Evolutionary conservation across 2,797 vertebrate genomes (phyloP), one percentile per base, ranked within the genome.

Genomic region (Bufotes viridis): DNA sequence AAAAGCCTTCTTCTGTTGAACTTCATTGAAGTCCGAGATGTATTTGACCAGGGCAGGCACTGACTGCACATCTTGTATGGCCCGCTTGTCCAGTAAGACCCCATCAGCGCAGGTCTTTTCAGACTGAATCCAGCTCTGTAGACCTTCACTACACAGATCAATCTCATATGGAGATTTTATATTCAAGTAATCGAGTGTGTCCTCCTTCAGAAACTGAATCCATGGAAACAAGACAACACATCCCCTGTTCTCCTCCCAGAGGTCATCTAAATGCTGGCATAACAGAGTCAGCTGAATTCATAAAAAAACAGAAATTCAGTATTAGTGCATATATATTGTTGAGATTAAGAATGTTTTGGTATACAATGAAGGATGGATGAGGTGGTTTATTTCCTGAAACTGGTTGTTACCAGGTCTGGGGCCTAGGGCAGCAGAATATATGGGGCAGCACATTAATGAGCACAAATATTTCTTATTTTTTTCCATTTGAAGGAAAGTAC

Each of bases 181-280:
- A 42, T 95, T 94, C 91, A 99, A 92, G 90, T 96, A 98, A 0
- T 93, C 94, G 74, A 99, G 85, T 0, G 96, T 95, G 87, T 99
- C 97, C 91, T 99, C 98, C 92, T 97, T 99, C 88, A 99, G 96
- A 90, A 99, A 98, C 92, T 98, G 98, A 93, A 98, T 96, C 98
- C 98, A 99, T 26, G 96, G 97, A 93, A 99, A 99, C 10, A 99
- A 93, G 89, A 99, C 95, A 90, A 98, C 98, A 0, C 93, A 96
- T 88, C 97, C 97, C 58, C 91, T 93, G 88, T 96, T 97, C 90
- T 98, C 97, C 91, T 97, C 93, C 97, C 97, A 99, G 7, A 98
- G 92, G 6, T 98, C 95, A 91, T 99, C 98, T 85, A 99, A 93
- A 65, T 94, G 96, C 85, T 93, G 96, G 94, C 98, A 99, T 24